These are phyloP conservation scores for Acleris literana DNA, from an alignment of 2,888 invertebrate species.

Conservation along the genomic window DNA sequence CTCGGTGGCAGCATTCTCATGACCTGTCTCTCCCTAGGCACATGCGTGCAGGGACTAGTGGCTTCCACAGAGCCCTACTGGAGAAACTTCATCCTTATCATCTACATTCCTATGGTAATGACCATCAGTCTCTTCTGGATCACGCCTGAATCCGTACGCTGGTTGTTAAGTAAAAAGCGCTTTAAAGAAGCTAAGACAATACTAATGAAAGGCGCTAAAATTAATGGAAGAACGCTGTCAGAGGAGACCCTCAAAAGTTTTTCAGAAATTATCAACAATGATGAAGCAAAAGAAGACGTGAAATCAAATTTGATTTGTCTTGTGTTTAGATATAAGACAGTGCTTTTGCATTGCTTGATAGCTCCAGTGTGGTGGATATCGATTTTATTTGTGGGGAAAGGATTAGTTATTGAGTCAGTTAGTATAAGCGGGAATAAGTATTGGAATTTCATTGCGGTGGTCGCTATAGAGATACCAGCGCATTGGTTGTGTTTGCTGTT, in stretches of 20 bases:
- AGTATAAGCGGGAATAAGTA: not conserved
- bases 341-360: not conserved
- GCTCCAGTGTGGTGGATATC: not conserved
- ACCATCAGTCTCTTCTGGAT: not conserved
- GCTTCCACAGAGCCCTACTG: slow-evolving; percentile 5
- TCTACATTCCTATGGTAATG: slow-evolving; percentile 3
- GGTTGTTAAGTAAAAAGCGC: slow-evolving; percentile 6
- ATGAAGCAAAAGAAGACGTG: not conserved
- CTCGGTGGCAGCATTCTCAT: not conserved
- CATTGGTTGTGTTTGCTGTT: not conserved
- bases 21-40: not conserved
- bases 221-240: not conserved
- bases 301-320: not conserved
- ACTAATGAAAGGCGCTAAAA: not conserved
- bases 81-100: slow-evolving; percentile 9
- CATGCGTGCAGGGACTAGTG: not conserved
- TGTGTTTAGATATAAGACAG: not conserved
- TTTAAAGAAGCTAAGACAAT: not conserved
- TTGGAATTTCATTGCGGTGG: not conserved
- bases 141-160: slow-evolving; percentile 9
- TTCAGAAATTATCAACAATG: not conserved
- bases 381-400: not conserved
- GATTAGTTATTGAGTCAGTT: not conserved
- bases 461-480: not conserved
- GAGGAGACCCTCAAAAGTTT: not conserved